These are phyloP conservation scores for Zootoca vivipara DNA, from an alignment of 2,113 vertebrate genomes.

Conservation along the genomic window DNA sequence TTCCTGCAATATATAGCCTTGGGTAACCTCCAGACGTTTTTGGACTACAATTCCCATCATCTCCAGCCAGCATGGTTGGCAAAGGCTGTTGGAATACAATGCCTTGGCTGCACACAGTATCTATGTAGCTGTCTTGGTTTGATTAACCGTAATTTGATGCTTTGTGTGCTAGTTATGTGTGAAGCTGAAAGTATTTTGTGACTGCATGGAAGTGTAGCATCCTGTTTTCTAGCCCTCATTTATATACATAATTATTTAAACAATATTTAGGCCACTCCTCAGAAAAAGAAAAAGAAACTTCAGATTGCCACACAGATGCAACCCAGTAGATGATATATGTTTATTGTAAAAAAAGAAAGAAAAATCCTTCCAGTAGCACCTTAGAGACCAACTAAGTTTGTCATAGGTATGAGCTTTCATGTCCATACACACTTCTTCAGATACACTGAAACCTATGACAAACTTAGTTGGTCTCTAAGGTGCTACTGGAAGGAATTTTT, in stretches of 20 bases:
- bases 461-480: too few relatives aligned
- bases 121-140: neutral
- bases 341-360: too few relatives aligned
- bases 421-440: too few relatives aligned
- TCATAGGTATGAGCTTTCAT: too few relatives aligned
- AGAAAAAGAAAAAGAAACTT: neutral
- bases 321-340: neutral
- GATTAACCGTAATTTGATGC: neutral
- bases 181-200: neutral
- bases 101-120: rapidly evolving
- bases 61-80: neutral
- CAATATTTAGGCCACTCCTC: too few relatives aligned
- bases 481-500: too few relatives aligned
- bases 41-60: neutral
- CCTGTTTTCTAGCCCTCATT: neutral
- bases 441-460: too few relatives aligned
- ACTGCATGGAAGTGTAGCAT: neutral
- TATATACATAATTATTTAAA: neutral
- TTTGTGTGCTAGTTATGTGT: neutral
- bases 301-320: neutral
- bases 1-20: neutral
- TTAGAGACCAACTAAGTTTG: too few relatives aligned
- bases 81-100: neutral
- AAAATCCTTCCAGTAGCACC: too few relatives aligned
- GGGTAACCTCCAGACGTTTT: neutral